Base-by-base conservation (phyloP, 1,140 invertebrate genomes). In the Polypedilum pembai region DNA sequence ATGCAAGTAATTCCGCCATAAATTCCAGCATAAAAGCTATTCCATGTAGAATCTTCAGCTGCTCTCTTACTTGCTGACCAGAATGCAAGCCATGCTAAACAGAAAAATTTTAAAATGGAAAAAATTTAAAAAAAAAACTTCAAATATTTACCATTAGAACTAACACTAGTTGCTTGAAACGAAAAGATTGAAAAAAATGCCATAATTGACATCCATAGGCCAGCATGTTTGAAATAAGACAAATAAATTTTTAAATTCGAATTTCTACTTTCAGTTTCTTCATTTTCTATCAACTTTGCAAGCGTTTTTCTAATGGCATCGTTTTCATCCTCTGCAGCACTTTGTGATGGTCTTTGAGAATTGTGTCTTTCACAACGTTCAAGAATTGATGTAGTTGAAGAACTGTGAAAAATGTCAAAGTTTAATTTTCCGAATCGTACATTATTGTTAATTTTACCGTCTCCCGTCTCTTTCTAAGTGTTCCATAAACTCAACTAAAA, bases 201-300 rank as follows among this genome's bases (percentile, higher is more conserved):
- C 8, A 45, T 8, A 45, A 45, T 1, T 45, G 41, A 3, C 41
- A 45, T 45, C 1, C 89, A 81, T 75, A 91, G 81, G 73, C 95
- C 95, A 73, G 96, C 91, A 24, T 93, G 92, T 79, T 88, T 89
- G 75, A 97, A 85, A 80, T 98, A 98, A 81, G 96, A 90, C 76
- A 91, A 86, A 84, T 98, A 98, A 0, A 98, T 94, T 75, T 85
- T 82, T 85, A 91, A 90, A 86, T 95, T 94, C 0, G 94, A 94
- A 81, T 92, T 93, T 77, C 94, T 94, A 8, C 92, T 96, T 88
- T 96, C 92, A 0, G 92, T 84, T 82, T 94, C 94, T 80, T 97
- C 94, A 2, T 85, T 85, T 83, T 96, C 93, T 78, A 96, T 95
- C 1, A 96, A 84, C 83, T 95, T 92, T 78, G 90, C 86, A 45